Base-by-base conservation (phyloP, 2,113 vertebrate genomes). In the Lontra canadensis region DNA sequence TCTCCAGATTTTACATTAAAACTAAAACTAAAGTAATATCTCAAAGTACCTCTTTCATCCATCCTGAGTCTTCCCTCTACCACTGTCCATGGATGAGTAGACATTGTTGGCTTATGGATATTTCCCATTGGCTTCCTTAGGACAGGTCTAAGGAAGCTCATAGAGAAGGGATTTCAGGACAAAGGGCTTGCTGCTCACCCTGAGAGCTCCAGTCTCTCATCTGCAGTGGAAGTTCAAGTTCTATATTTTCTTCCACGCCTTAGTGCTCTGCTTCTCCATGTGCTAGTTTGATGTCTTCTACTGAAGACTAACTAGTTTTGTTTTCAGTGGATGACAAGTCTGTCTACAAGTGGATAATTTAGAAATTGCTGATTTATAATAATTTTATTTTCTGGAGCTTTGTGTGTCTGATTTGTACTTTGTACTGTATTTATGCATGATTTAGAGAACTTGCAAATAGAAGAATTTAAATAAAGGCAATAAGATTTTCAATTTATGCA, bases 271-370 rank as follows among this genome's bases (percentile, higher is more conserved):
- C 4, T 29, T 95, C 44, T 92, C 31, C 21, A 59, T 79, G n/a
- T 69, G 44, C 29, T 93, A n/a, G 39, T 67, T 81, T 82, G 39
- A 78, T 49, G 12, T 39, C 26, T 52, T 95, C 10, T 92, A 52
- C 42, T 73, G 74, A 95, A 95, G 90, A 90, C 10, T 25, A 52
- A 79, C 42, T 65, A 85, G 11, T 14, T 89, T 86, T 94, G 21
- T 92, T 96, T 96, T 92, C 42, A 94, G 13, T 92, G 18, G 17
- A 80, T 94, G 96, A 80, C 83, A 95, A 83, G 39, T 95, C 57
- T 34, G 55, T 79, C 67, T 55, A 90, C 1, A 90, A 88, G 29
- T 89, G 31, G 14, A 63, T 93, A 85, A 81, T 94, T 95, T 96
- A 26, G 67, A 89, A 97, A 88, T 85, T 92, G 5, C 20, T 86